Percentiles rank a stretch among this genome's conserved stretches.
These are phyloP conservation scores for Cosmia trapezina DNA, from an alignment of 2,888 invertebrate species.

Conservation along the genomic window DNA sequence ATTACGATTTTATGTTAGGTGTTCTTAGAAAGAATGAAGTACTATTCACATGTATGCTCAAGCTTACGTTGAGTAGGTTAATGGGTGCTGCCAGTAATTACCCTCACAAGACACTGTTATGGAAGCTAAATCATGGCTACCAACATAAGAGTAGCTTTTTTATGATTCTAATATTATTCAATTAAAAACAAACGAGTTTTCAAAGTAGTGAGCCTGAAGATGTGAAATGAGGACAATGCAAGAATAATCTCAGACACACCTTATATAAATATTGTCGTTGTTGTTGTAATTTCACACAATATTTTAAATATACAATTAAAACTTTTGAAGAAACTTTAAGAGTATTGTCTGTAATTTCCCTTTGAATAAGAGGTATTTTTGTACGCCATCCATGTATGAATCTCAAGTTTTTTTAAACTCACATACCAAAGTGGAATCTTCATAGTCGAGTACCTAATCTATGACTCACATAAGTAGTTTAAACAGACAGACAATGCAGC, in stretches of 20 bases:
- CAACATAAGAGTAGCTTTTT: slow-evolving; percentile 1
- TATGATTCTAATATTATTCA: neutral
- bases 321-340: neutral
- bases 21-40: slow-evolving; percentile 27
- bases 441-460: slow-evolving; percentile 33
- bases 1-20: neutral
- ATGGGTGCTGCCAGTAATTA: slow-evolving; percentile 56
- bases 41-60: slow-evolving; percentile 7
- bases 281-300: neutral
- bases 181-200: neutral
- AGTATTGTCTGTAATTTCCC: neutral
- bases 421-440: slow-evolving; percentile 20
- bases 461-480: slow-evolving; percentile 66
- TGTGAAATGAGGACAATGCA: slow-evolving; percentile 5
- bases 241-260: neutral
- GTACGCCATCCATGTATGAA: neutral
- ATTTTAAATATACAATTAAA: neutral
- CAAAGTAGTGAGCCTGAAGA: neutral
- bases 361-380: slow-evolving; percentile 4
- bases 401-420: slow-evolving; percentile 9
- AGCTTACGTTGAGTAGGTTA: slow-evolving; percentile 57
- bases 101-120: slow-evolving; percentile 20
- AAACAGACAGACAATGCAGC: slow-evolving; percentile 66
- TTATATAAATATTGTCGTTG: no score
- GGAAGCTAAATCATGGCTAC: slow-evolving; percentile 26